These are phyloP conservation scores for Colossoma macropomum DNA, from an alignment of 2,113 vertebrate species.

Conservation along the genomic window DNA sequence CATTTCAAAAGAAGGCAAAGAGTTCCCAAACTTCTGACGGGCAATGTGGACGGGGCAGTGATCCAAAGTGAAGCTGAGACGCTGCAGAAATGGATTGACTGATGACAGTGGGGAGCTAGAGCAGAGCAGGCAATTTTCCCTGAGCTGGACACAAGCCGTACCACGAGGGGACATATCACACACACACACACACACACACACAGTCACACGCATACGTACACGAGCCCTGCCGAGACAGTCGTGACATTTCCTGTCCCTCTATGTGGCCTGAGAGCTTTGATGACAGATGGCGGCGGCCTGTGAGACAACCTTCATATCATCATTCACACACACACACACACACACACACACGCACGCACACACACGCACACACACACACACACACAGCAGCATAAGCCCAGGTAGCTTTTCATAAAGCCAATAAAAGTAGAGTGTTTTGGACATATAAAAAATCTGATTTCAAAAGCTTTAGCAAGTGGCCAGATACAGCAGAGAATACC, in stretches of 20 bases:
- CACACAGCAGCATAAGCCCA: neutral
- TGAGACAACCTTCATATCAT: conserved; percentile 41
- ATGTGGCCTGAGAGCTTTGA: conserved; percentile 29
- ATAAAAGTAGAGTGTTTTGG: neutral
- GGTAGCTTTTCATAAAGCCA: conserved; percentile 6
- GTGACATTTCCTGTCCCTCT: conserved; percentile 53
- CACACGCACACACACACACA: conserved; percentile 13
- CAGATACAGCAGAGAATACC: neutral
- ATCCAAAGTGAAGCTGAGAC: neutral
- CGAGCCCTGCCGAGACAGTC: conserved; percentile 35
- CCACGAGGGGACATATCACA: neutral
- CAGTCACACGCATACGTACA: conserved; percentile 12
- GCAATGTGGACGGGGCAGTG: neutral
- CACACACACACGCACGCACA: neutral
- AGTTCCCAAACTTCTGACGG: neutral
- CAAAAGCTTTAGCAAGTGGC: neutral
- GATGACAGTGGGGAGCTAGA: neutral
- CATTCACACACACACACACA: conserved; percentile 9
- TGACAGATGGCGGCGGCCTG: conserved; percentile 54
- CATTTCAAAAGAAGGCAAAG: neutral
- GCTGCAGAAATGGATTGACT: conserved; percentile 12
- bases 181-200: conserved; percentile 3
- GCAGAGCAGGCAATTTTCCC: conserved; percentile 18
- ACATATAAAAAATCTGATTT: neutral
- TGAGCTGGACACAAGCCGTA: conserved; percentile 15